A percentile compares a stretch with the other conserved stretches of the same genome.
phyloP scores from a whole-genome alignment of 2,113 vertebrate species.

The Conger conger region DNA sequence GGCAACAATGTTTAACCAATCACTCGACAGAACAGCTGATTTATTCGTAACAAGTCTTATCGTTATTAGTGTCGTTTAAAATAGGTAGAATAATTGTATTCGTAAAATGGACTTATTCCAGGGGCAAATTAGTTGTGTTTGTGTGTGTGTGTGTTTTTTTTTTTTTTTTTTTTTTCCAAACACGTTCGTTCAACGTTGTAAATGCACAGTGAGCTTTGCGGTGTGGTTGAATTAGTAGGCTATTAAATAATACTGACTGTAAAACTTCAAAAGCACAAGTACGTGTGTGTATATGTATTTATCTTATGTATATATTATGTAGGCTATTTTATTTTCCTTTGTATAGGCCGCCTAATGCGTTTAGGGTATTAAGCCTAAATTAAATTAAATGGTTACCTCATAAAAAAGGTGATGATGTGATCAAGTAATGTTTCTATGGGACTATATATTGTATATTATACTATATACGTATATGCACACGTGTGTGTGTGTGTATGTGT shows the following conservation, averaged over 20 bases:
- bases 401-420: not conserved
- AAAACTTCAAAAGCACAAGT: not conserved
- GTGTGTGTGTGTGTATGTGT: too few species aligned
- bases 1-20: conserved; percentile 83
- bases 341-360: not conserved
- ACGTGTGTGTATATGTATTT: not conserved
- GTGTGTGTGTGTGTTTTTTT: too few species aligned
- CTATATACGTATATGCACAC: too few species aligned
- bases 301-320: too few species aligned
- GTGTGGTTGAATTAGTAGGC: not conserved
- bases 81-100: too few species aligned
- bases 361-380: too few species aligned
- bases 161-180: not conserved
- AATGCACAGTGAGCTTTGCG: not conserved
- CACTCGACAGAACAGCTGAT: conserved; percentile 56
- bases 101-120: conserved; percentile 43
- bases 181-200: not conserved
- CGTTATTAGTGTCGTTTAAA: too few species aligned
- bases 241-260: not conserved
- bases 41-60: not conserved
- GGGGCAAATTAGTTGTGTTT: conserved; percentile 26
- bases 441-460: not conserved
- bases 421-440: not conserved
- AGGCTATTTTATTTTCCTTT: too few species aligned
- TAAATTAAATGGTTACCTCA: too few species aligned